Evolutionary conservation across 1,140 invertebrate genomes (phyloP).

Genomic region (Lethrus apterus): DNA sequence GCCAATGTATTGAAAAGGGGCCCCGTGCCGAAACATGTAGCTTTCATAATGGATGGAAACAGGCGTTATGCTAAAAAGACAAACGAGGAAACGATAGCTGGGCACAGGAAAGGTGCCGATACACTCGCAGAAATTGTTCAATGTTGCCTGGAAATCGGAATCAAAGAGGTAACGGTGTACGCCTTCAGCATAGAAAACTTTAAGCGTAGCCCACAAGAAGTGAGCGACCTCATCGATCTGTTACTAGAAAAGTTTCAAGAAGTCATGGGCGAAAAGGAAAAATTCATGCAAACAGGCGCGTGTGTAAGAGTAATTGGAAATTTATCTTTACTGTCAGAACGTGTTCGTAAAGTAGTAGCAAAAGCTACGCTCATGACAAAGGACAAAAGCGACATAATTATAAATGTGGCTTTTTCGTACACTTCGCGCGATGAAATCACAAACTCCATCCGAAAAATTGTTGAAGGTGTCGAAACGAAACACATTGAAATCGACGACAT

Average conservation of each 20-base stretch:
- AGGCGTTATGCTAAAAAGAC: constrained; percentile 84
- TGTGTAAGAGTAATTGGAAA: constrained; percentile 87
- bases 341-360: constrained; percentile 69
- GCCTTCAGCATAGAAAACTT: constrained; percentile 99
- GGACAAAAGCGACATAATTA: constrained; percentile 70
- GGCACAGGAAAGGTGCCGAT: constrained; percentile 90
- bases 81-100: constrained; percentile 67
- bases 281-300: constrained; percentile 75
- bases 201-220: constrained; percentile 87
- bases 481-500: constrained; percentile 62
- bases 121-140: constrained; percentile 91
- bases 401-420: constrained; percentile 93
- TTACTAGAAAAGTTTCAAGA: constrained; percentile 81
- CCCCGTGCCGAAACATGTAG: constrained; percentile 81
- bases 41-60: constrained; percentile 99
- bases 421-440: constrained; percentile 88
- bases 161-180: constrained; percentile 95
- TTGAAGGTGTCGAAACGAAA: constrained; percentile 51
- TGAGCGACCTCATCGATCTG: constrained; percentile 81
- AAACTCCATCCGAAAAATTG: constrained; percentile 58
- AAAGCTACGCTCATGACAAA: constrained; percentile 74
- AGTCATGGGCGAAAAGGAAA: constrained; percentile 70
- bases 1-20: constrained; percentile 76
- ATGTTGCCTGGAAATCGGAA: constrained; percentile 71
- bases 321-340: constrained; percentile 67